Base-by-base conservation (phyloP, 2,797 vertebrate genomes). In the Falco naumanni region DNA sequence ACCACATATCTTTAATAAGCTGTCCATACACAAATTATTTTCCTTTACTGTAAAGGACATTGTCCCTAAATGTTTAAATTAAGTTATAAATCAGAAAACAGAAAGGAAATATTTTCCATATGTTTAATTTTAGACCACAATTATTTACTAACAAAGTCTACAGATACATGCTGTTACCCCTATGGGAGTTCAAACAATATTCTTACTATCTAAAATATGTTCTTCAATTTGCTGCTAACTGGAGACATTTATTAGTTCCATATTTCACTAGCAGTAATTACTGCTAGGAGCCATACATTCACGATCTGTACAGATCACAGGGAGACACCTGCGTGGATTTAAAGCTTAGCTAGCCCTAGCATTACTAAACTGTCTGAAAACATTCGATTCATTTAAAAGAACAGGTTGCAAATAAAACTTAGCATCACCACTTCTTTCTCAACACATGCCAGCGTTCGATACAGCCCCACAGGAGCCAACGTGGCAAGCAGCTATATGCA, bases 91-190 rank as follows among this genome's bases (percentile, higher is more conserved):
- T 86, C 80, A 84, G 56, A 48, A 93, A 90, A 50, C 71, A 90
- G 80, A 84, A 91, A 65, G 78, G 54, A 95, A 94, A 70, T 61
- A 85, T 89, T 89, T 93, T 93, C 84, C 81, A 60, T 66, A 47
- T 71, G 88, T 84, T 94, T 92, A 64, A 79, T 87, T 94, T 95
- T 80, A 84, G 56, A 26, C 59, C 24, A 20, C n/a, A 90, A 86
- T 90, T 79, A 84, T 77, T 89, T 80, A 87, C 88, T 90, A 95
- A 95, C 81, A 61, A 91, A 89, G 80, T 59, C 90, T 82, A 79
- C 59, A 79, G 83, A 84, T 68, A 79, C 53, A 74, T 3, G 26
- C 51, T 85, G 63, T 9, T 80, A 71, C 69, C 34, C 80, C 87
- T 72, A 64, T 2, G n/a, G 88, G 90, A 89, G 60, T 83, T 87